Evolutionary conservation across 2,797 vertebrate species (phyloP), one percentile per base, ranked within the genome.

Genomic region (Mallotus villosus): DNA sequence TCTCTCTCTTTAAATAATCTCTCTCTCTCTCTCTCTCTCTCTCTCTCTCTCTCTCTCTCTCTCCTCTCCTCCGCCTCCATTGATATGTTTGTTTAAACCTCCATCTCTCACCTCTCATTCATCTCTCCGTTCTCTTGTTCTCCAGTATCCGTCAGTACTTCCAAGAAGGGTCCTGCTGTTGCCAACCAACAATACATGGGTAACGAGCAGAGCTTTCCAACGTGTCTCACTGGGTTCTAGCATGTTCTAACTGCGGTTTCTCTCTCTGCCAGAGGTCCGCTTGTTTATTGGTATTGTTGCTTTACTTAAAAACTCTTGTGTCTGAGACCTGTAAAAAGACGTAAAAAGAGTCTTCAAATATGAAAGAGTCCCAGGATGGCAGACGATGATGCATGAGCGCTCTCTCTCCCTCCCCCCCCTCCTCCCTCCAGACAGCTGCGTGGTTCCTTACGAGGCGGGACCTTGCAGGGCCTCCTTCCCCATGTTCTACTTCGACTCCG

Each of bases 391-490:
- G 8, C 37, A 0, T 11, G 37, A n/a, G n/a, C n/a, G n/a, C n/a
- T n/a, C n/a, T n/a, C n/a, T n/a, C n/a, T n/a, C n/a, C n/a, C n/a
- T n/a, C n/a, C 9, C 11, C 37, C 37, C 37, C 37, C 9, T 2
- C 9, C 37, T 9, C 37, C 8, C 37, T n/a, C 3, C 51, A 53
- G 51, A 53, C 4, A 14, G 3, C 51, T 53, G 51, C 17, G 51
- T 53, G 51, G 51, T 53, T 17, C 51, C 16, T 0, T n/a, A 17
- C 2, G 16, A 53, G 3, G 3, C 80, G 0, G 94, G 95, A 2
- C 82, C n/a, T 3, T 96, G 95, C 85, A 91, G 88, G 21, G 95
- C 94, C 0, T 75, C 91, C 0, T 68, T 94, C 0, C 76, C 6
- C 0, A 85, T 77, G 53, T 95, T 85, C 91, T 92, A 84, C 90